phyloP scores from a whole-genome alignment of 1,140 invertebrate species.

The Drosophila gunungcola region DNA sequence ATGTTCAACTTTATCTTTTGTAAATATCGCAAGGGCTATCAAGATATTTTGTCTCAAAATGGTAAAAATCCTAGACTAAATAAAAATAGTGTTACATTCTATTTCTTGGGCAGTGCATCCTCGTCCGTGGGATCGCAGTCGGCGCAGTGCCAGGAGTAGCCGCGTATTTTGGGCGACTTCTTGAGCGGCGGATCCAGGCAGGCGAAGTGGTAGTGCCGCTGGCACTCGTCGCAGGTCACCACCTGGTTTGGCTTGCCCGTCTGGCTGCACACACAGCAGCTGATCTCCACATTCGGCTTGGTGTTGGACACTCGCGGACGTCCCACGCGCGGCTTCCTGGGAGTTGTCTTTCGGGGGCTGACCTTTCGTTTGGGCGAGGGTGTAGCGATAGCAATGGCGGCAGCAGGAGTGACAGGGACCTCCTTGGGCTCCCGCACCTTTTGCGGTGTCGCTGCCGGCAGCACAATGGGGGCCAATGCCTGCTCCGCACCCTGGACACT shows the following conservation, averaged over 20 bases:
- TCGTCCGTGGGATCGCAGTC: slow-evolving; percentile 95
- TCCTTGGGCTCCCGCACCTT: slow-evolving; percentile 45
- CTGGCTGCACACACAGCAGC: slow-evolving; percentile 69
- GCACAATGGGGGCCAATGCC: slow-evolving; percentile 22
- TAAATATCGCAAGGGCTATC: slow-evolving; percentile 19
- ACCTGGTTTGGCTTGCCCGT: slow-evolving; percentile 71
- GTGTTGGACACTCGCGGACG: slow-evolving; percentile 51
- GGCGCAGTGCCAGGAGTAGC: slow-evolving; percentile 98
- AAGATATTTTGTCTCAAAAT: slow-evolving; percentile 4
- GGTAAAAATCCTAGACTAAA: background rate
- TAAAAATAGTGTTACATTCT: slow-evolving; percentile 7
- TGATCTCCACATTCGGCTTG: slow-evolving; percentile 58
- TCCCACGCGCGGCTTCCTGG: slow-evolving; percentile 63
- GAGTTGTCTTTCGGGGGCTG: slow-evolving; percentile 69
- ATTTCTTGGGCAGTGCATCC: slow-evolving; percentile 61
- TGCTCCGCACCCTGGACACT: slow-evolving; percentile 32
- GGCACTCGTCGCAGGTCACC: slow-evolving; percentile 95
- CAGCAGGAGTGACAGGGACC: background rate
- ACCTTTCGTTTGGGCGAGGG: slow-evolving; percentile 52
- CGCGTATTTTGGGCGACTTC: slow-evolving; percentile 96
- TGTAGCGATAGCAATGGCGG: background rate
- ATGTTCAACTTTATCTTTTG: background rate
- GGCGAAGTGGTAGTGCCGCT: slow-evolving; percentile 94
- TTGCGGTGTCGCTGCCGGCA: slow-evolving; percentile 15
- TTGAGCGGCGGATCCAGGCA: slow-evolving; percentile 96